Conservation (phyloP, 2,113 vertebrate species). For the Edolisoma coerulescens region DNA sequence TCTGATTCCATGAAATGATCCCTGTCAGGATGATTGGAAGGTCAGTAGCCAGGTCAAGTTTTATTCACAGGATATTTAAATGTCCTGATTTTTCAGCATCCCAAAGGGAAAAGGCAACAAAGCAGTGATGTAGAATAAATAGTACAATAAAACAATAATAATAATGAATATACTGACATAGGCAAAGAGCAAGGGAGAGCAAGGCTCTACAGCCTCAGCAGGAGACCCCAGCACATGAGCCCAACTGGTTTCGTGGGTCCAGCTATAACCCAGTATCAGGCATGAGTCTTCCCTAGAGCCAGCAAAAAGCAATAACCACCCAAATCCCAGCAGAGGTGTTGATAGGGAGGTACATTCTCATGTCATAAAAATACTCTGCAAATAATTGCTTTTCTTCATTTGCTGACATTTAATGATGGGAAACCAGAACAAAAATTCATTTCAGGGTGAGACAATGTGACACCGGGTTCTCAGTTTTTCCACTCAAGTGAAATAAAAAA, state of each 20-base stretch:
- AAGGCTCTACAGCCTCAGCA: neutral
- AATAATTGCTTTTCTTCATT: neutral
- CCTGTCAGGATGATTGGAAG: neutral
- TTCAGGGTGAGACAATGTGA: neutral
- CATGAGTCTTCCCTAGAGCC: neutral
- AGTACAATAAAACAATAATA: neutral
- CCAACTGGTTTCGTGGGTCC: neutral
- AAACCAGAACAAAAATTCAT: neutral
- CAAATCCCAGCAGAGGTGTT: neutral
- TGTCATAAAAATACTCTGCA: neutral
- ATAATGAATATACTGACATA: neutral
- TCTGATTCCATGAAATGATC: neutral
- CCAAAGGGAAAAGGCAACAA: neutral
- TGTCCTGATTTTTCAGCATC: neutral
- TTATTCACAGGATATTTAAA: neutral
- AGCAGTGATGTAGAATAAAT: neutral
- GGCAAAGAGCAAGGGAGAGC: neutral
- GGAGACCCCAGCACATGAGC: neutral
- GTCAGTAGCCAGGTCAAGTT: neutral
- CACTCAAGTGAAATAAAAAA: neutral
- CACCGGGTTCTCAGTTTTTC: neutral
- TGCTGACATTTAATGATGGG: neutral
- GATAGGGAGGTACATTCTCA: neutral
- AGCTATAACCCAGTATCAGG: neutral
- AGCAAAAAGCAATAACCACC: neutral